Percentiles rank a stretch among this genome's conserved stretches.
Evolutionary conservation across 2,113 vertebrate genomes (phyloP).

Genomic region (Scortum barcoo): DNA sequence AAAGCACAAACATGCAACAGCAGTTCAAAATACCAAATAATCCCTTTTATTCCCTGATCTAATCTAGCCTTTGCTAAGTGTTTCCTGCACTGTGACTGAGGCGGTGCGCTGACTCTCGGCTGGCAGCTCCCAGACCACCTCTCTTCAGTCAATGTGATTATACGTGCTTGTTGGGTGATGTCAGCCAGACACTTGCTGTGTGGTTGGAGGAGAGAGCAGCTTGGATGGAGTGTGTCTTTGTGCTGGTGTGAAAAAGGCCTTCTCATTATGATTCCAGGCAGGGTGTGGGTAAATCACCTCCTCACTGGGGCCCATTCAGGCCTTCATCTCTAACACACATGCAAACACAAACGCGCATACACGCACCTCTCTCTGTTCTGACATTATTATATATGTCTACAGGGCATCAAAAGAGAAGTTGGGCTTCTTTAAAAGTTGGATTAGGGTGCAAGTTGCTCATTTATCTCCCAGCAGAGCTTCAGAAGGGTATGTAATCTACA

Average conservation of each 20-base stretch:
- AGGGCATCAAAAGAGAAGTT: slow-evolving; percentile 19
- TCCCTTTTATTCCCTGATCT: slow-evolving; percentile 14
- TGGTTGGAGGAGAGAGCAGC: slow-evolving; percentile 60
- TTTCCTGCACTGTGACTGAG: slow-evolving; percentile 21
- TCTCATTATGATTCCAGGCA: slow-evolving; percentile 84
- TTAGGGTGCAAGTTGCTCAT: slow-evolving; percentile 12
- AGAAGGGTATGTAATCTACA: slow-evolving; percentile 7
- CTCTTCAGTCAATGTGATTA: slow-evolving; percentile 40
- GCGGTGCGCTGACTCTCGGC: background rate
- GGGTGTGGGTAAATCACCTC: slow-evolving; percentile 73
- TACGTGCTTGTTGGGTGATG: slow-evolving; percentile 52
- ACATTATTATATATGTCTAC: slow-evolving; percentile 23
- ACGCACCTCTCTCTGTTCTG: slow-evolving; percentile 23
- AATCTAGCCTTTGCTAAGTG: background rate
- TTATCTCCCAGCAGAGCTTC: slow-evolving; percentile 20
- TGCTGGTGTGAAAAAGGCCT: slow-evolving; percentile 70
- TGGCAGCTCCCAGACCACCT: slow-evolving; percentile 43
- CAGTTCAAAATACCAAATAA: slow-evolving; percentile 72
- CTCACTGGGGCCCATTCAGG: slow-evolving; percentile 58
- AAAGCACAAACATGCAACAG: slow-evolving; percentile 83
- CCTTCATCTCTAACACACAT: slow-evolving; percentile 41
- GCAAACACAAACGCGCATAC: background rate
- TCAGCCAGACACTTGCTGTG: slow-evolving; percentile 58
- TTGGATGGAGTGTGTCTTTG: slow-evolving; percentile 74
- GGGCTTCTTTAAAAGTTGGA: slow-evolving; percentile 21